A percentile compares a stretch with the other conserved stretches of the same genome.
phyloP scores from a whole-genome alignment of 92 coral and sea anemone genomes.

The Siderastrea siderea region DNA sequence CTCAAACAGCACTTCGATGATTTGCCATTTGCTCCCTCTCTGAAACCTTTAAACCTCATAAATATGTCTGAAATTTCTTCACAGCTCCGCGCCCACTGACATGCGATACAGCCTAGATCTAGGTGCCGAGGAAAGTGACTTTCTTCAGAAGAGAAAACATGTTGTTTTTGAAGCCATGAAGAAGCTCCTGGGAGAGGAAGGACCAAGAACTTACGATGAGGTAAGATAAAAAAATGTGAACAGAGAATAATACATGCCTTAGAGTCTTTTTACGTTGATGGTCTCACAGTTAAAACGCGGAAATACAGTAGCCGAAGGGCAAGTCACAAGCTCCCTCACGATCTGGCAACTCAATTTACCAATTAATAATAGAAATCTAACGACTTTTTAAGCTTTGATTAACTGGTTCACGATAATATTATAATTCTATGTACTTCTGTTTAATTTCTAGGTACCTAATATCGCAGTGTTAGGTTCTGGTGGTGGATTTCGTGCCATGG shows the following conservation, averaged over 20 bases:
- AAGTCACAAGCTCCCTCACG: too few relatives aligned
- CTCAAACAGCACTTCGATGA: too few relatives aligned
- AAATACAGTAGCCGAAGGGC: too few relatives aligned
- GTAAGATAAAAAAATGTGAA: constrained; percentile 2
- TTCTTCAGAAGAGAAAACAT: constrained; percentile 48
- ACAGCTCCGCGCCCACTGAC: constrained; percentile 27
- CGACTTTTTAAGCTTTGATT: too few relatives aligned
- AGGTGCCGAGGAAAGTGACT: constrained; percentile 63
- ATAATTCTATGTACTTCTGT: not conserved
- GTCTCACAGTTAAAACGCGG: too few relatives aligned
- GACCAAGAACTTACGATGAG: constrained; percentile 64
- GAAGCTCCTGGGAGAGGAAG: constrained; percentile 51
- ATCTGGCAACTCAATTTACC: too few relatives aligned
- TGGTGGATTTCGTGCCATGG: constrained; percentile 86
- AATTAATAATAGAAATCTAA: too few relatives aligned
- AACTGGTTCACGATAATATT: not conserved
- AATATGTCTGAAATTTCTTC: not conserved
- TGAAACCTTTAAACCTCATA: not conserved
- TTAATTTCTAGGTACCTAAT: constrained; percentile 78
- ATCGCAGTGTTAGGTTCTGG: constrained; percentile 94
- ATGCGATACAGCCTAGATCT: constrained; percentile 63
- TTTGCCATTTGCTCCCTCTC: too few relatives aligned
- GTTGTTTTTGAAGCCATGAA: constrained; percentile 58
- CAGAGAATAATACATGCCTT: too few relatives aligned
- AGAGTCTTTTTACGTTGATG: too few relatives aligned